Evolutionary conservation across 2,888 invertebrate species (phyloP).

Genomic region (Lasioglossum vierecki): DNA sequence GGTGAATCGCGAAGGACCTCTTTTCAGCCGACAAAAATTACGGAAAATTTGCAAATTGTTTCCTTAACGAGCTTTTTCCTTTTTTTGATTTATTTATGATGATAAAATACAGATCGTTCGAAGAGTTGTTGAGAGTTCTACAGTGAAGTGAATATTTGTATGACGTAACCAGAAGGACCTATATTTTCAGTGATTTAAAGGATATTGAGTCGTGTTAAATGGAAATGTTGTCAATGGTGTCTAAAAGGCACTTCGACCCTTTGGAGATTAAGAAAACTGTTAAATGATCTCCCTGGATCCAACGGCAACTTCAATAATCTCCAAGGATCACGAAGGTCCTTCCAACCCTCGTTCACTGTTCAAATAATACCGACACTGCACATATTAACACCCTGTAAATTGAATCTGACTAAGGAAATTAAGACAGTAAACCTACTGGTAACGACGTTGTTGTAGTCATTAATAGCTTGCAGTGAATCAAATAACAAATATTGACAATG

Average conservation of each 20-base stretch:
- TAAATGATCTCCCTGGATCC: neutral
- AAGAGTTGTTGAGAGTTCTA: neutral
- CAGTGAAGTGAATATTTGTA: neutral
- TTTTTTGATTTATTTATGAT: neutral
- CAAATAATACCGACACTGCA: neutral
- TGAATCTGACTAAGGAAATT: neutral
- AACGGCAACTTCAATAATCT: neutral
- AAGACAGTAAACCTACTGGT: neutral
- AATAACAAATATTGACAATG: neutral
- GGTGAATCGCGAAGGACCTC: neutral
- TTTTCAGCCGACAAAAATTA: neutral
- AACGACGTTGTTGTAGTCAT: neutral
- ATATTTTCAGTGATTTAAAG: neutral
- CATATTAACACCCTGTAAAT: neutral
- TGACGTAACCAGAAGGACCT: too few relatives aligned
- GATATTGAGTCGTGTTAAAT: neutral
- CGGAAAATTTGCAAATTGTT: neutral
- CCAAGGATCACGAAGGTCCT: neutral
- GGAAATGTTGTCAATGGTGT: neutral
- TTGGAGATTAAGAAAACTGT: neutral
- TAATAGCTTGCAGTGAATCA: neutral
- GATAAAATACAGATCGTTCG: neutral
- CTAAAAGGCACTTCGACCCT: neutral
- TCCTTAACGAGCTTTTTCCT: neutral
- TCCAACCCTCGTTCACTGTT: constrained; percentile 6